A percentile compares a stretch with the other conserved stretches of the same genome.
phyloP scores from a whole-genome alignment of 2,113 vertebrate species.

The Lophius piscatorius region DNA sequence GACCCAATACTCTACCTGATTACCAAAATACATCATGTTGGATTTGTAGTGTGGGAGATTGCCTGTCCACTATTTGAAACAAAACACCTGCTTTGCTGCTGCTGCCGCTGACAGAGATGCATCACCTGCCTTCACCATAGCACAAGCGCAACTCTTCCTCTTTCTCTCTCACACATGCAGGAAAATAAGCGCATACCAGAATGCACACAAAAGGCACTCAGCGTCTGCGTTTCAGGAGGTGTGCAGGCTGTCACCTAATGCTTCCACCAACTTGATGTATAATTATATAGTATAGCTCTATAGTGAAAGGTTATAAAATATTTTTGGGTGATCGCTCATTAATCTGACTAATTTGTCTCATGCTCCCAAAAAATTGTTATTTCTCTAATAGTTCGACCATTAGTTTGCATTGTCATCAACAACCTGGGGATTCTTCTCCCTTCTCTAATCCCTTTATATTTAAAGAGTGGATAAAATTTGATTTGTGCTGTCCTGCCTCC shows the following conservation, averaged over 20 bases:
- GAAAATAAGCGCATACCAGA: slow-evolving; percentile 6
- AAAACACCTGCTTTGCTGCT: slow-evolving; percentile 27
- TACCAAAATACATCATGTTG: no score
- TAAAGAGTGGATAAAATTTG: background rate
- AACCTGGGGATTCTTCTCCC: background rate
- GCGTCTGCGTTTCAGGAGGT: slow-evolving; percentile 31
- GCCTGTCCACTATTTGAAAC: slow-evolving; percentile 43
- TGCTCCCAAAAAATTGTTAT: no score
- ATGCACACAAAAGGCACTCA: slow-evolving; percentile 11
- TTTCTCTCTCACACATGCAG: background rate
- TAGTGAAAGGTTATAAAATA: no score
- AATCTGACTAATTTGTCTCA: no score
- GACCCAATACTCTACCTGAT: no score
- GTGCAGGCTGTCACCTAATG: slow-evolving; percentile 36
- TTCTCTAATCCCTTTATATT: background rate
- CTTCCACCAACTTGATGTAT: slow-evolving; percentile 40
- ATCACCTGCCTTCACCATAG: slow-evolving; percentile 57
- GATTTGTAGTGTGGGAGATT: slow-evolving; percentile 9
- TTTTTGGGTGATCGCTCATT: no score
- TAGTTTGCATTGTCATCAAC: no score
- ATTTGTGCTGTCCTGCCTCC: background rate
- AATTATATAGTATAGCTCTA: no score
- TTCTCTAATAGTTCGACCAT: no score
- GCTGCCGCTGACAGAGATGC: slow-evolving; percentile 40
- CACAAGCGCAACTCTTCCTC: no score